phyloP scores from a whole-genome alignment of 2,113 vertebrate species.

The Strigops habroptila region DNA sequence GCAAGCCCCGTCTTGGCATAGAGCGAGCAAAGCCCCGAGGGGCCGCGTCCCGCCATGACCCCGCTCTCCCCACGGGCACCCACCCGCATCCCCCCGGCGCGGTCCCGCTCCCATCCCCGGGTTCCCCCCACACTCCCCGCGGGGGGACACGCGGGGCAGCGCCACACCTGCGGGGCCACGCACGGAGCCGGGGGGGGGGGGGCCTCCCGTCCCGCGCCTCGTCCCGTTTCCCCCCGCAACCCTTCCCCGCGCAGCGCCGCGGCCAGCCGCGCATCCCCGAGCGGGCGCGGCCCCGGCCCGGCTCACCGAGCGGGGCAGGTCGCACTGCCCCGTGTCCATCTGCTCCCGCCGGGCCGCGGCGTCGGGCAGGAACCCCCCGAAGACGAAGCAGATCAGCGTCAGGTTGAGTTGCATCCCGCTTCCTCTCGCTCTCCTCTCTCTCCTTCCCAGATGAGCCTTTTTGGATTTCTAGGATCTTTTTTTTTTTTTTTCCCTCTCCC shows the following conservation, averaged over 20 bases:
- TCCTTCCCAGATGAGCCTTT: conserved; percentile 6
- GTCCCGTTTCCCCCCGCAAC: not conserved
- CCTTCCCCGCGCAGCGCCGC: not conserved
- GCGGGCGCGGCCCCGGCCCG: not conserved
- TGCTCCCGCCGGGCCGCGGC: conserved; percentile 66
- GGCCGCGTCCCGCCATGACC: not conserved
- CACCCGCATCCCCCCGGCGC: not conserved
- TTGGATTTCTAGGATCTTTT: not conserved
- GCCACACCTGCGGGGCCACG: not conserved
- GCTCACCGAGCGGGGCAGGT: conserved; percentile 77
- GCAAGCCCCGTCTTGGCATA: not conserved
- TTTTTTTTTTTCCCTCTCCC: not conserved
- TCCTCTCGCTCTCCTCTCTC: not conserved
- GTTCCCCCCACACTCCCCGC: not conserved
- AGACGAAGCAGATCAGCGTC: conserved; percentile 72
- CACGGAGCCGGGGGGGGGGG: not conserved
- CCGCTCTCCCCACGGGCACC: not conserved
- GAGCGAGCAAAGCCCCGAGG: not conserved
- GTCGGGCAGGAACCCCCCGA: conserved; percentile 73
- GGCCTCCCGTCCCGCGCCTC: too few species aligned
- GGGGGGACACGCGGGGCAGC: not conserved
- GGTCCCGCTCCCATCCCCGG: not conserved
- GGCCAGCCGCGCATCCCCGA: conserved; percentile 1
- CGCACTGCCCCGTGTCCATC: conserved; percentile 74
- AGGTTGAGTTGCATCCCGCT: conserved; percentile 63